These are phyloP conservation scores for Nothoprocta perdicaria DNA, from an alignment of 2,113 vertebrate genomes.

Conservation along the genomic window DNA sequence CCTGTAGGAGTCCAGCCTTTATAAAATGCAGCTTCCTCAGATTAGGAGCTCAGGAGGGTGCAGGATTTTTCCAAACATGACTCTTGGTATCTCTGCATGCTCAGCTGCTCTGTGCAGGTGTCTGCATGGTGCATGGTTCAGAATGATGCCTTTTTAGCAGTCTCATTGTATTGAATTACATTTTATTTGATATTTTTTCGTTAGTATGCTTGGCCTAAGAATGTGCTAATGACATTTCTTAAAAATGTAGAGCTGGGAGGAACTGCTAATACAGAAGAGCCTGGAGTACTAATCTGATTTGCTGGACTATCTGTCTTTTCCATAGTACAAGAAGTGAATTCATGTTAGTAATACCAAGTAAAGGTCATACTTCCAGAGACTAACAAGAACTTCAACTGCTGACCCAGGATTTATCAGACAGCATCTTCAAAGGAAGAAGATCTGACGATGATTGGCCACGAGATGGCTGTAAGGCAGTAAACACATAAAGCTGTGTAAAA, in stretches of 20 bases:
- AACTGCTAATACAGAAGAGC: neutral
- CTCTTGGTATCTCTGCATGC: neutral
- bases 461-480: neutral
- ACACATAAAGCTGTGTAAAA: neutral
- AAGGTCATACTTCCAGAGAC: slow-evolving; percentile 12
- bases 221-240: slow-evolving; percentile 26
- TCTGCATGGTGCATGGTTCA: neutral
- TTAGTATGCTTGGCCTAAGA: neutral
- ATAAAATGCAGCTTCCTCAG: neutral
- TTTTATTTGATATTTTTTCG: slow-evolving; percentile 14
- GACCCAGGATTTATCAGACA: neutral
- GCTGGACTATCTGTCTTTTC: neutral
- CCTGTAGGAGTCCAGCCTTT: neutral
- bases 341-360: slow-evolving; percentile 2
- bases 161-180: neutral
- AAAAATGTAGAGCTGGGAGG: slow-evolving; percentile 28
- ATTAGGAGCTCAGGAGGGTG: neutral
- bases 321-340: slow-evolving; percentile 33
- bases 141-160: neutral
- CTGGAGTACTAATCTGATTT: neutral
- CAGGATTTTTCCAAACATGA: neutral
- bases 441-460: neutral
- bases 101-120: neutral
- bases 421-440: neutral
- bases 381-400: neutral